These are phyloP conservation scores for Halictus rubicundus DNA, from an alignment of 1,140 invertebrate genomes.

Conservation along the genomic window DNA sequence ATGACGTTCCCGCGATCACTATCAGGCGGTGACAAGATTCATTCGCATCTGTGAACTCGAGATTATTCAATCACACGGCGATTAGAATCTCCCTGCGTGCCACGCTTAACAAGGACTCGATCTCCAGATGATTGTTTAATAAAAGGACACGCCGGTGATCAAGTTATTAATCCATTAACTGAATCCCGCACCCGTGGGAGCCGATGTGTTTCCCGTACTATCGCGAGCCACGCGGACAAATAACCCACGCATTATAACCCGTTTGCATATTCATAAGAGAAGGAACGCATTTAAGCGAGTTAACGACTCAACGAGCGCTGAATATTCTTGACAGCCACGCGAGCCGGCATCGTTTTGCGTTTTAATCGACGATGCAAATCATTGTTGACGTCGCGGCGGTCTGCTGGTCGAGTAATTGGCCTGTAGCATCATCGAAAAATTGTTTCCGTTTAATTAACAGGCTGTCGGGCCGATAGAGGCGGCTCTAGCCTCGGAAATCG, in stretches of 20 bases:
- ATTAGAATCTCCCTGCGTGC: not conserved
- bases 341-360: not conserved
- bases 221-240: slow-evolving; percentile 1
- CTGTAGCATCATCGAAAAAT: not conserved
- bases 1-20: too few relatives aligned
- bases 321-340: slow-evolving; percentile 14
- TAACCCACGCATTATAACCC: slow-evolving; percentile 1
- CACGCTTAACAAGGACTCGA: not conserved
- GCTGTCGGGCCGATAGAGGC: not conserved
- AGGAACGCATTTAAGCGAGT: slow-evolving; percentile 17
- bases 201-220: not conserved
- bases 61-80: too few relatives aligned
- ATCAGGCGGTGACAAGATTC: too few relatives aligned
- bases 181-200: not conserved
- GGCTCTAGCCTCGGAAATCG: not conserved
- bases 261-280: slow-evolving; percentile 26
- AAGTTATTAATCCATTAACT: not conserved
- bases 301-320: slow-evolving; percentile 12
- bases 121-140: not conserved
- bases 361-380: slow-evolving; percentile 19
- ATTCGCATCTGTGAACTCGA: too few relatives aligned
- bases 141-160: not conserved
- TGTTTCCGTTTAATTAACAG: slow-evolving; percentile 1
- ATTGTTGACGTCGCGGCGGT: not conserved
- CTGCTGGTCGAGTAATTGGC: not conserved